Base-by-base conservation (phyloP, 2,113 vertebrate species). In the Nothoprocta perdicaria region DNA sequence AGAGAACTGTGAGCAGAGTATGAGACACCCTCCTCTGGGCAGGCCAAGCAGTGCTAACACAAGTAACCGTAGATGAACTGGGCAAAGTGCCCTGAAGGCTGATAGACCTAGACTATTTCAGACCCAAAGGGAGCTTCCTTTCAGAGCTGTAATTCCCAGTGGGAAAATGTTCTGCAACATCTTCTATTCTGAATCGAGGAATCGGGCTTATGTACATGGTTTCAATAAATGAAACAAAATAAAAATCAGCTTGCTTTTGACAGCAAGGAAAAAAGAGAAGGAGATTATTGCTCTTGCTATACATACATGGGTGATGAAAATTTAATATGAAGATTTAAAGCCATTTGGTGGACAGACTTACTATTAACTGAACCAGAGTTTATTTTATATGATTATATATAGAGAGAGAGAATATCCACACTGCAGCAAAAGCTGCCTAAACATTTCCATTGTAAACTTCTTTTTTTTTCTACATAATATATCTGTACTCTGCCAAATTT, bases 291-390 rank as follows among this genome's bases (percentile, higher is more conserved):
- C 50, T 38, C 10, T 79, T 52, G 85, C 69, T 71, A 62, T 80
- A 48, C 3, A 79, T 8, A 24, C 10, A 77, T 10, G 69, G 71
- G 76, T 27, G 46, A 60, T 60, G 74, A 88, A 91, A 18, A 71
- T 45, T 82, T 77, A 66, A 85, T 83, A 85, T 46, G 60, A 93
- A 77, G 31, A 77, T 67, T 83, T 93, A 92, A 91, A 63, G 31
- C 55, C 67, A 33, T 80, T 67, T 89, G 61, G 43, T 68, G 72
- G 55, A 68, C 58, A 78, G 53, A 63, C 88, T 74, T 73, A 73
- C 62, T 77, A 46, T 21, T 80, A 91, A 80, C 65, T 84, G 16
- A 35, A 65, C 38, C 2, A 5, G 43, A 61, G 67, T 88, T 94
- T 89, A 76, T 91, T 89, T 84, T 80, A 46, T 38, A 10, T 46